These are phyloP conservation scores for Otis tarda DNA, from an alignment of 2,113 vertebrate species.

Conservation along the genomic window DNA sequence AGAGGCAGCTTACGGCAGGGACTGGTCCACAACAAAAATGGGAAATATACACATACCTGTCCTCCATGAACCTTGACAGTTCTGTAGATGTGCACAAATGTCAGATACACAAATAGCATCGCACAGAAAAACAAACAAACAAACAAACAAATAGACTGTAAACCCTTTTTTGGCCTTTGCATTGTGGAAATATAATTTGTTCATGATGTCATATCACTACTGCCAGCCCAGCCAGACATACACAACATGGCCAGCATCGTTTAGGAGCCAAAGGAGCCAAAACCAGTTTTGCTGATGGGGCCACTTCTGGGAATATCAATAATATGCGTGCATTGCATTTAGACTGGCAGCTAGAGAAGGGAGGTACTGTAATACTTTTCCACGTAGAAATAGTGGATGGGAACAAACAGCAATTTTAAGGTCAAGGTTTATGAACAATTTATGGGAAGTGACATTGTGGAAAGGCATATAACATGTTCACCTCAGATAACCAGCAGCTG, in stretches of 20 bases:
- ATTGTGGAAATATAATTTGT: background rate
- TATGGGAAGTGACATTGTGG: background rate
- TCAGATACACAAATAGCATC: background rate
- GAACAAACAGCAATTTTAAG: background rate
- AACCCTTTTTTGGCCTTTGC: background rate
- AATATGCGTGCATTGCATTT: background rate
- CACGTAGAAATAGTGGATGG: background rate
- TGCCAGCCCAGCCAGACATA: background rate
- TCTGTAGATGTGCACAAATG: background rate
- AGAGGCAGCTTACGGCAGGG: background rate
- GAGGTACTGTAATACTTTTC: background rate
- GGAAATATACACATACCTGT: background rate
- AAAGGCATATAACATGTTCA: background rate
- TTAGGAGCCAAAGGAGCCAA: background rate
- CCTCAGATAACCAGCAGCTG: background rate
- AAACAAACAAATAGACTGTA: background rate
- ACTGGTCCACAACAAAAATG: background rate
- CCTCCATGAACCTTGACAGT: background rate
- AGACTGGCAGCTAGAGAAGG: background rate
- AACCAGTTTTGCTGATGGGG: background rate
- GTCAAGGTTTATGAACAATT: background rate
- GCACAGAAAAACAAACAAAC: background rate
- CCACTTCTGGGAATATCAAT: background rate
- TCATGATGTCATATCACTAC: background rate
- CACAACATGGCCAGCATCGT: background rate